phyloP scores from a whole-genome alignment of 2,888 invertebrate species.

The Lasius platythorax region DNA sequence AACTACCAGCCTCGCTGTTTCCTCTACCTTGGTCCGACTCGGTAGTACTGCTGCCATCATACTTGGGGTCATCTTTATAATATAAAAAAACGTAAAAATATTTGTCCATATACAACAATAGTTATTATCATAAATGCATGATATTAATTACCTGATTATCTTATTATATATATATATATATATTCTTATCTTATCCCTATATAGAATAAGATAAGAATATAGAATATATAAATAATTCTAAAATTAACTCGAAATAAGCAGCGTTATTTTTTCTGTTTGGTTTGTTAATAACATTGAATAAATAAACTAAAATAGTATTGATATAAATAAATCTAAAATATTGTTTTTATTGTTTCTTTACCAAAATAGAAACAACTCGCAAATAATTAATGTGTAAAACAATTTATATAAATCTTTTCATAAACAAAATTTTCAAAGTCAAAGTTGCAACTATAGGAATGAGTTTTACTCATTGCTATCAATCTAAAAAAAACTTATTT shows the following conservation, averaged over 20 bases:
- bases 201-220: neutral
- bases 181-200: neutral
- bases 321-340: neutral
- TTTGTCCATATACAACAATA: neutral
- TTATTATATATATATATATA: neutral
- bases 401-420: neutral
- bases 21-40: constrained; percentile 84
- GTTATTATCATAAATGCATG: neutral
- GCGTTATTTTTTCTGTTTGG: neutral
- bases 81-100: constrained; percentile 26
- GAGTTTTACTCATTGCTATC: neutral
- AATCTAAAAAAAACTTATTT: neutral
- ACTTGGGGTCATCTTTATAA: constrained; percentile 81
- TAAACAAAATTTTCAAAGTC: neutral
- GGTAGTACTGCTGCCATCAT: constrained; percentile 82
- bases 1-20: constrained; percentile 84
- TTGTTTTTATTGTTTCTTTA: neutral
- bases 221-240: neutral
- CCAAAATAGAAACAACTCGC: neutral
- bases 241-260: neutral
- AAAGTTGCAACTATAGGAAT: neutral
- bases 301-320: neutral
- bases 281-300: neutral
- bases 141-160: constrained; percentile 3
- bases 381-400: neutral